A percentile compares a stretch with the other conserved stretches of the same genome.
Conservation (phyloP, 2,888 invertebrate species). For the Mythimna albipuncta region DNA sequence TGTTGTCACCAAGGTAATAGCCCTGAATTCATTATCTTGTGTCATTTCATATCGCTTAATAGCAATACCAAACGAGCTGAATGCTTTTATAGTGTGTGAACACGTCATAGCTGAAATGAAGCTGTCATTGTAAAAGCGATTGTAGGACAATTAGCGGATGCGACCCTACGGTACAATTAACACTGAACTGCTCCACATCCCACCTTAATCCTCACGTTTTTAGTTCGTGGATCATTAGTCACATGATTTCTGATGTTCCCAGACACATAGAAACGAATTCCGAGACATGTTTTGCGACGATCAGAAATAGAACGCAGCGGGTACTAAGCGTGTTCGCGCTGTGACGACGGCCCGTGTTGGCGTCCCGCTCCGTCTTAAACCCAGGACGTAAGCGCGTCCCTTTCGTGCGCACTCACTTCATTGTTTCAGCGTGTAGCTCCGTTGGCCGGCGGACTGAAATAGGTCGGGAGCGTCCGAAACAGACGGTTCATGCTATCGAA, state of each 20-base stretch:
- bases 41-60: constrained; percentile 76
- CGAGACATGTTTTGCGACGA: constrained; percentile 90
- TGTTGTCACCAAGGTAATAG: constrained; percentile 79
- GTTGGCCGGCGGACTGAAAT: constrained; percentile 88
- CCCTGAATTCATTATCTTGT: constrained; percentile 78
- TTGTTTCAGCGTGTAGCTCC: constrained; percentile 87
- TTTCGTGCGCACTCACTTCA: constrained; percentile 86
- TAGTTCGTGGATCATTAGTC: constrained; percentile 84
- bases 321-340: constrained; percentile 87
- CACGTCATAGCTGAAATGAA: constrained; percentile 71
- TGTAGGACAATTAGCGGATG: constrained; percentile 59
- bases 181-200: constrained; percentile 49
- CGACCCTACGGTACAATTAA: constrained; percentile 57
- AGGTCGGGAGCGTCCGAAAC: constrained; percentile 88
- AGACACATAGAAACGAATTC: constrained; percentile 90
- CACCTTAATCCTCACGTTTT: constrained; percentile 70
- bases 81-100: constrained; percentile 70
- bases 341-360: constrained; percentile 81
- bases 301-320: constrained; percentile 89
- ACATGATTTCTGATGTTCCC: constrained; percentile 89
- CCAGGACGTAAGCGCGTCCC: constrained; percentile 82
- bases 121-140: constrained; percentile 65
- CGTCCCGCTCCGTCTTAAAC: constrained; percentile 82
- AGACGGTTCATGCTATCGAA: constrained; percentile 87
- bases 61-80: constrained; percentile 69